Evolutionary conservation across 2,888 invertebrate genomes (phyloP), one percentile per base, ranked within the genome.

Genomic region (Thereva nobilitata): DNA sequence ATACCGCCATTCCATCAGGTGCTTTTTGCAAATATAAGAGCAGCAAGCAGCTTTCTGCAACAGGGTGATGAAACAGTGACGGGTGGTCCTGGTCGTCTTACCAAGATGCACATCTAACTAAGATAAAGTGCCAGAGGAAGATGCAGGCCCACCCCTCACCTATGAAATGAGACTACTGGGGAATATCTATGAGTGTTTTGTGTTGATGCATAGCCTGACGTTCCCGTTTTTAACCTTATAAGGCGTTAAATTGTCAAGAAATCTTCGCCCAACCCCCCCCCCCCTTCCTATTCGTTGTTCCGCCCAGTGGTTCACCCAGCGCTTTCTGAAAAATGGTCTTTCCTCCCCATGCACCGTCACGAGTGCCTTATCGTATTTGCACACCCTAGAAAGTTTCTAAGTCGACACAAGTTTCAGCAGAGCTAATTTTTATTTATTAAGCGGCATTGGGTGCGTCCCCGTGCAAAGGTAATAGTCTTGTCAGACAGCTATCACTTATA

Each of bases 371-470:
- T 61, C 61, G 61, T 50, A 40, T 50, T 35, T 41, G 61, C 40
- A 61, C 61, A 61, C 50, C 61, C 61, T 50, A 40, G 6, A 49
- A 61, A 61, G 50, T 50, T 61, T 61, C 61, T 61, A 61, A 59
- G 59, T 47, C 59, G 61, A 61, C 61, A 61, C 61, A 61, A 61
- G 61, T 61, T 61, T 61, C 50, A 50, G 50, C 50, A 49, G 50
- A 61, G 61, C 50, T 61, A 61, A 61, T 61, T 61, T 61, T 61
- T 61, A 61, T 61, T 61, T 61, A 61, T 61, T 61, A 61, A 50
- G 41, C 50, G 49, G 37, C 61, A 61, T 50, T 49, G 61, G 50
- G 41, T 61, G 53, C 40, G 53, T 53, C 10, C 6, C 38, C 23
- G 23, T 53, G 38, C 38, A 10, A 8, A 5, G 23, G 8, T 7